Base-by-base conservation (phyloP, 2,888 invertebrate genomes). In the Pharmacophagus antenor region DNA sequence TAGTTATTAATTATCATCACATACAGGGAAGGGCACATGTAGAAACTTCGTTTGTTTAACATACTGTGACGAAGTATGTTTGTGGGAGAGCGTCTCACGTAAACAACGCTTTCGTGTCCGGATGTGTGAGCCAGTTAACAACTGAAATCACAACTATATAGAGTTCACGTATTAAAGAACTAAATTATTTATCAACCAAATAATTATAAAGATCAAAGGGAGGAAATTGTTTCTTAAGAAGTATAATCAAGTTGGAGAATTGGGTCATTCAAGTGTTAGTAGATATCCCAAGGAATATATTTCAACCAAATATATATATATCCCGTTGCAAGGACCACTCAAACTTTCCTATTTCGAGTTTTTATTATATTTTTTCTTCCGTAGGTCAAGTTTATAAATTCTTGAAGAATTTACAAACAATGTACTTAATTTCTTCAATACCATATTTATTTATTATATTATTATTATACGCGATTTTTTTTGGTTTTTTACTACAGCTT, bases 291-390 rank as follows among this genome's bases (percentile, higher is more conserved):
- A 41, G 27, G 37, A 61, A 25, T 56, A 31, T 41, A 56, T 42
- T 47, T 52, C 37, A 52, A 56, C 22, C 50, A 54, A 49, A 20
- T 48, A 47, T 58, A 41, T 48, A 1, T 42, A 66, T 61, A 56
- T 60, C 65, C 82, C 82, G 80, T 85, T 93, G 93, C 94, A 94
- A 94, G 94, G 94, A 94, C 94, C 94, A 94, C 94, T 94, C 94
- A 94, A 94, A 93, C 86, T 92, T 93, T 93, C 93, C 93, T 92
- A 91, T 82, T 82, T 78, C 74, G 70, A 79, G 74, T 71, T 73
- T 37, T 67, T 64, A 72, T 4, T 44, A 44, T 18, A 17, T 44
- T 27, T 20, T 8, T 18, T 44, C 42, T 44, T 37, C 18, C 18
- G 10, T 55, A 51, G 44, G 48, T 50, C n/a, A n/a, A n/a, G n/a